phyloP scores from a whole-genome alignment of 2,888 invertebrate genomes.

The Dasysyrphus tricinctus region DNA sequence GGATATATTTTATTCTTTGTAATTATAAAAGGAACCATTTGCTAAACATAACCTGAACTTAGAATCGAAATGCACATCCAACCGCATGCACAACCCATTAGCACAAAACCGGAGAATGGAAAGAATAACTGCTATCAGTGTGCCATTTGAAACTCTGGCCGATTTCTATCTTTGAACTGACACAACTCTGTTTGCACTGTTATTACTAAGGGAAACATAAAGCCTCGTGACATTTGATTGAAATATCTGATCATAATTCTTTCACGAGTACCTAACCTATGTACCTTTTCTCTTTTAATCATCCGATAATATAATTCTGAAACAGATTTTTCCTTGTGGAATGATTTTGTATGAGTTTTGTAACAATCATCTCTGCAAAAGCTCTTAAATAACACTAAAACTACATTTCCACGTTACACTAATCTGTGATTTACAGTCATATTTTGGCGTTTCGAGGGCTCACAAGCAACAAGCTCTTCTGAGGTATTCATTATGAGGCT shows the following conservation, averaged over 20 bases:
- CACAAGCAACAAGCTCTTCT: too few species aligned
- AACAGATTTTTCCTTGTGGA: background rate
- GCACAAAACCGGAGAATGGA: background rate
- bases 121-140: background rate
- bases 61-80: background rate
- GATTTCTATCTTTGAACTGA: background rate
- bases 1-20: background rate
- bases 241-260: constrained; percentile 5
- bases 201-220: background rate
- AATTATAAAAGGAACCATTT: constrained; percentile 6
- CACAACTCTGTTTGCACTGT: too few species aligned
- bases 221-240: constrained; percentile 3
- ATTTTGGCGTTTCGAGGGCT: too few species aligned
- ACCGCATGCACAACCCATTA: too few species aligned
- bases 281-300: background rate
- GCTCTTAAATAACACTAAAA: too few species aligned
- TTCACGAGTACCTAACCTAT: too few species aligned
- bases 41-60: background rate
- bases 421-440: too few species aligned
- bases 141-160: background rate
- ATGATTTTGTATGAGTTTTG: too few species aligned
- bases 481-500: too few species aligned
- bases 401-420: too few species aligned
- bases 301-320: background rate
- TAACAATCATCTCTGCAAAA: too few species aligned